These are phyloP conservation scores for Cotesia vestalis DNA, from an alignment of 1,140 invertebrate genomes.

Conservation along the genomic window DNA sequence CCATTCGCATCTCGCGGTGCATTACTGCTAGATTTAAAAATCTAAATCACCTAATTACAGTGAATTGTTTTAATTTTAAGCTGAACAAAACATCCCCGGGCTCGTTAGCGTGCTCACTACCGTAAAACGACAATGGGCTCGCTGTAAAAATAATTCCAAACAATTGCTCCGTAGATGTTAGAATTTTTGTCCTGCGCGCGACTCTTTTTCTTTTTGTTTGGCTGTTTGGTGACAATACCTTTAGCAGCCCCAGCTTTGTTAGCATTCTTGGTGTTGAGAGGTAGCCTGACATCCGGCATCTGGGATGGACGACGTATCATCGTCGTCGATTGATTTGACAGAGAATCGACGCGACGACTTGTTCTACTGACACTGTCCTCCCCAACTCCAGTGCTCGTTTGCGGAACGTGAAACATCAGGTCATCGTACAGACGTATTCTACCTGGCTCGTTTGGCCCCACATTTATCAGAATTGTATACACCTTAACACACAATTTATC, in stretches of 20 bases:
- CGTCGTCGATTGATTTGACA: constrained; percentile 19
- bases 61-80: neutral
- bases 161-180: constrained; percentile 1
- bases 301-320: constrained; percentile 73
- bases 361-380: constrained; percentile 47
- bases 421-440: constrained; percentile 90
- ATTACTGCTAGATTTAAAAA: too few relatives aligned
- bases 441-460: constrained; percentile 75
- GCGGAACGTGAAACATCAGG: constrained; percentile 55
- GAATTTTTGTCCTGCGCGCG: constrained; percentile 87
- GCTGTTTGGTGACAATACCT: constrained; percentile 62
- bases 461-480: constrained; percentile 90
- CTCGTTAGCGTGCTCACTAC: constrained; percentile 44
- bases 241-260: constrained; percentile 69
- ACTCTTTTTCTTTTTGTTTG: constrained; percentile 80
- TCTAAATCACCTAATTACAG: too few relatives aligned
- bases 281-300: constrained; percentile 82
- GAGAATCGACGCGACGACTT: constrained; percentile 20
- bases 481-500: constrained; percentile 61
- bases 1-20: too few relatives aligned
- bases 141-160: constrained; percentile 30
- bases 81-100: constrained; percentile 35
- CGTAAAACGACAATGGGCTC: constrained; percentile 46
- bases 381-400: constrained; percentile 24
- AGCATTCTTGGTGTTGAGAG: constrained; percentile 85